Conservation (phyloP, 2,797 vertebrate genomes). For the Peromyscus eremicus region DNA sequence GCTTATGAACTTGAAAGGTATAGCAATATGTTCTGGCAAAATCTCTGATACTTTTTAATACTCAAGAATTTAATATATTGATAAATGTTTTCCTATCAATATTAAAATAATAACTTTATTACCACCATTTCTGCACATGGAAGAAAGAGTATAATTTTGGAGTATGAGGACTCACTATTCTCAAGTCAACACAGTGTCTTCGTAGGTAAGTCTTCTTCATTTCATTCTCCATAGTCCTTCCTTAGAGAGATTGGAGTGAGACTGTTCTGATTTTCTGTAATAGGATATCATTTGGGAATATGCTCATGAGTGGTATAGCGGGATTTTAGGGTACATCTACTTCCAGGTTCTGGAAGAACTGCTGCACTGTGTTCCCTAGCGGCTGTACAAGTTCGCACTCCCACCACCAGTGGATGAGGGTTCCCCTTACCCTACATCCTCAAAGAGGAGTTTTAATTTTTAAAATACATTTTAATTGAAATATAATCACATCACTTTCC, state of each 20-base stretch:
- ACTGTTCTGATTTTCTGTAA: background rate
- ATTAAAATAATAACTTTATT: background rate
- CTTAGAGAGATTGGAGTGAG: slow-evolving; percentile 89
- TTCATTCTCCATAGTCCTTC: slow-evolving; percentile 90
- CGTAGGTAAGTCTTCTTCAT: slow-evolving; percentile 51
- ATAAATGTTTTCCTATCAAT: background rate
- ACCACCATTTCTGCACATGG: slow-evolving; percentile 76
- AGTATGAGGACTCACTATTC: background rate
- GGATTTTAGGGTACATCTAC: background rate
- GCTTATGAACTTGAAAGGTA: background rate
- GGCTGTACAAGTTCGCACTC: background rate
- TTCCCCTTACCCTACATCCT: background rate
- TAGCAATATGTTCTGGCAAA: background rate
- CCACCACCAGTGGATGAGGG: background rate
- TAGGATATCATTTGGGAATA: too few relatives aligned
- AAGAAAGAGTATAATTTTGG: background rate
- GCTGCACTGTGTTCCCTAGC: too few relatives aligned
- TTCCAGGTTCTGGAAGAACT: background rate
- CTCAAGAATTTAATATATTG: slow-evolving; percentile 10
- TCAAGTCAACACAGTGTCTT: background rate
- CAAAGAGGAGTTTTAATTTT: background rate
- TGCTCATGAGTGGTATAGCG: too few relatives aligned
- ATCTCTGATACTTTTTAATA: background rate
- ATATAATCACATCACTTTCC: background rate
- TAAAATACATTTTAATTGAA: background rate